Percentiles rank a stretch among this genome's conserved stretches.
Conservation (phyloP, 2,888 invertebrate species). For the Papilio elwesi region DNA sequence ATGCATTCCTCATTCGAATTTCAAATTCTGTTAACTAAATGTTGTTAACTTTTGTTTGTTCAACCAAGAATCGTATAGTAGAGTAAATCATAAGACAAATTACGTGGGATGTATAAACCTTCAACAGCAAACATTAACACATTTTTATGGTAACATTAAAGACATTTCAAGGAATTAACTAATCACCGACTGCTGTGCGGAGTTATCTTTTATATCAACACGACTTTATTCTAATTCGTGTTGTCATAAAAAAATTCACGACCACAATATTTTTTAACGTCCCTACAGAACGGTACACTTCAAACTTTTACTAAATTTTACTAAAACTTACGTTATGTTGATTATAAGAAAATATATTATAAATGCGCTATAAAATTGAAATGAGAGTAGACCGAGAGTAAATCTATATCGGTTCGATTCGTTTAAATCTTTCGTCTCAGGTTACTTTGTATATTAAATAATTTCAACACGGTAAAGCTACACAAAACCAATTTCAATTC, state of each 20-base stretch:
- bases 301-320: background rate
- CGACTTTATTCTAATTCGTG: constrained; percentile 23
- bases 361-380: too few species aligned
- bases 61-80: background rate
- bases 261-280: constrained; percentile 7
- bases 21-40: too few species aligned
- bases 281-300: background rate
- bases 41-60: background rate
- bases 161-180: constrained; percentile 16
- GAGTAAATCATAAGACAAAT: background rate
- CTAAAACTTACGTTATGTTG: background rate
- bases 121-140: constrained; percentile 8
- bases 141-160: constrained; percentile 20
- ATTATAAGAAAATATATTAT: background rate
- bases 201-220: constrained; percentile 22
- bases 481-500: too few species aligned
- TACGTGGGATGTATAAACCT: background rate
- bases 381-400: too few species aligned
- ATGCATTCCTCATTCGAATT: too few species aligned
- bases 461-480: too few species aligned
- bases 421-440: too few species aligned
- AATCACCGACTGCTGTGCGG: constrained; percentile 9
- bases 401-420: too few species aligned
- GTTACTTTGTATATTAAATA: too few species aligned
- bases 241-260: constrained; percentile 10